Conservation (phyloP, 2,113 vertebrate genomes). For the Sula dactylatra region DNA sequence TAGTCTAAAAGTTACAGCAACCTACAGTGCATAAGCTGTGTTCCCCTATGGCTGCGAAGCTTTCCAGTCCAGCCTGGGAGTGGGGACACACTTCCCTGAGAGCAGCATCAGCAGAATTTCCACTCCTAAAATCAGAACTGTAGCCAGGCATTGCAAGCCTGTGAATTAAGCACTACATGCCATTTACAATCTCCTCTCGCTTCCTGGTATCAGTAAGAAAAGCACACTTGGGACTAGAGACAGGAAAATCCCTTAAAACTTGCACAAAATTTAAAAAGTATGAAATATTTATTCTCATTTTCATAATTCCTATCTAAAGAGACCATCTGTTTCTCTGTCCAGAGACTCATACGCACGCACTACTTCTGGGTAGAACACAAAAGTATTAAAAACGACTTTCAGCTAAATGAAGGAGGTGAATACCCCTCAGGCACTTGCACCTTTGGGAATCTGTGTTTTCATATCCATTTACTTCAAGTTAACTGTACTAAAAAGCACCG, state of each 20-base stretch:
- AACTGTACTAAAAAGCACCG: neutral
- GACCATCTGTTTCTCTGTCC: constrained; percentile 17
- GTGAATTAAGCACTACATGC: neutral
- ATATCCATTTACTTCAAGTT: neutral
- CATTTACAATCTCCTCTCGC: neutral
- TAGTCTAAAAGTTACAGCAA: neutral
- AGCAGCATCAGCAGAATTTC: neutral
- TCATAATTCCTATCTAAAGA: constrained; percentile 31
- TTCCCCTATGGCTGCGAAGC: neutral
- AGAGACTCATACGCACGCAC: neutral
- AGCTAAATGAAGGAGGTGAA: neutral
- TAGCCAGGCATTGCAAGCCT: neutral
- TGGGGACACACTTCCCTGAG: neutral
- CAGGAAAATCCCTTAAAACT: neutral
- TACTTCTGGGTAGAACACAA: neutral
- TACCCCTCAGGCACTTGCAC: neutral
- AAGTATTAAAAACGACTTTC: neutral
- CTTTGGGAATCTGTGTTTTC: neutral
- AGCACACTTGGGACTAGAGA: neutral
- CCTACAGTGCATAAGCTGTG: neutral
- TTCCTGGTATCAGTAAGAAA: neutral
- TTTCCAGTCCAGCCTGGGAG: neutral
- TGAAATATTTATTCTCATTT: constrained; percentile 41
- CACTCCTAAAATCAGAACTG: neutral
- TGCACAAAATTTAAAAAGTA: neutral